Conservation (phyloP, 2,888 invertebrate genomes). For the Sarcophaga carnaria region DNA sequence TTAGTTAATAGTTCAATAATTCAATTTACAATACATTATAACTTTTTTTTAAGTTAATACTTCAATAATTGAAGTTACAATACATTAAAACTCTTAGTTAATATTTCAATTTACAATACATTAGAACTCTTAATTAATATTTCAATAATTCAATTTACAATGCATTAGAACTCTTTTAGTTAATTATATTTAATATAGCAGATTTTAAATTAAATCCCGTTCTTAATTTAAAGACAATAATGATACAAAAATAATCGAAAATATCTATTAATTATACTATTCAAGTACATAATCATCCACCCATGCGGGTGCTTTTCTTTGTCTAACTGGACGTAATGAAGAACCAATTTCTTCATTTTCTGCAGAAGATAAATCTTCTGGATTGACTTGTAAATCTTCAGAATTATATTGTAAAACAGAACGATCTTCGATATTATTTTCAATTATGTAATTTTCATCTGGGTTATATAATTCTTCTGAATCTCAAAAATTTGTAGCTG, state of each 20-base stretch:
- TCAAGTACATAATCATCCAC: not conserved
- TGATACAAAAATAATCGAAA: not conserved
- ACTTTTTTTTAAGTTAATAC: too few species aligned
- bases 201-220: not conserved
- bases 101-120: not conserved
- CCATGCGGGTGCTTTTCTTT: not conserved
- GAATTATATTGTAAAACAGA: not conserved
- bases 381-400: too few species aligned
- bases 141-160: not conserved
- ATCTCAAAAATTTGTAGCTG: not conserved
- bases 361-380: too few species aligned
- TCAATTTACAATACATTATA: too few species aligned
- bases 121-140: not conserved
- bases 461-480: slow-evolving; percentile 26
- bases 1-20: too few species aligned
- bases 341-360: not conserved
- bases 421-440: slow-evolving; percentile 2
- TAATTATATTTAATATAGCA: not conserved
- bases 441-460: slow-evolving; percentile 17
- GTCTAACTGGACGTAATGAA: not conserved
- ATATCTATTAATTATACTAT: not conserved
- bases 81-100: not conserved
- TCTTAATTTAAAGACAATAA: not conserved
- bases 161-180: not conserved
- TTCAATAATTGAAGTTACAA: not conserved